A percentile compares a stretch with the other conserved stretches of the same genome.
Conservation (phyloP, 1,140 invertebrate genomes). For the Anagrus nilaparvatae region DNA sequence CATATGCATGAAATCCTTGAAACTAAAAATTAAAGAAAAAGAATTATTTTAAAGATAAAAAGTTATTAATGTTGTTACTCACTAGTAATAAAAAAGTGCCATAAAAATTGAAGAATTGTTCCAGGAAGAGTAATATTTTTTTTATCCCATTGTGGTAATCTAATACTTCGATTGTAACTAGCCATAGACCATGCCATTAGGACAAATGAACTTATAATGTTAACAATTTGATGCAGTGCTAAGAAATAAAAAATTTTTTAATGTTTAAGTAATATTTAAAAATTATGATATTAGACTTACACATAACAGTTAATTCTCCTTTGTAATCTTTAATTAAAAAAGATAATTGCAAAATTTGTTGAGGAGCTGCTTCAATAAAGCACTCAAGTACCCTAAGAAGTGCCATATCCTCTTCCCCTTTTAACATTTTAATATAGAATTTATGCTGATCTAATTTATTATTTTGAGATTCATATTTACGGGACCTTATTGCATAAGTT, state of each 20-base stretch:
- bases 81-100: conserved; percentile 72
- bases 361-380: conserved; percentile 82
- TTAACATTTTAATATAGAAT: conserved; percentile 68
- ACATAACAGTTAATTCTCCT: conserved; percentile 32
- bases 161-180: conserved; percentile 68
- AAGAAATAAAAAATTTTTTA: conserved; percentile 23
- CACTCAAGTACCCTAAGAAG: conserved; percentile 79
- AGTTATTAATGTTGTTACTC: conserved; percentile 21
- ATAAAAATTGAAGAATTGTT: conserved; percentile 59
- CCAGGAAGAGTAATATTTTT: conserved; percentile 57
- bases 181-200: conserved; percentile 82
- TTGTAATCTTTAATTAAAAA: conserved; percentile 47
- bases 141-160: conserved; percentile 63
- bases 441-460: conserved; percentile 41
- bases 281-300: conserved; percentile 24
- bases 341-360: conserved; percentile 73
- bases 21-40: conserved; percentile 40
- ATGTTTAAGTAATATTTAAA: conserved; percentile 4
- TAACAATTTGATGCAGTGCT: conserved; percentile 60
- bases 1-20: conserved; percentile 56
- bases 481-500: conserved; percentile 45
- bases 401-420: conserved; percentile 76
- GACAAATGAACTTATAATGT: conserved; percentile 61
- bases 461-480: conserved; percentile 35
- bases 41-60: conserved; percentile 14